Conservation (phyloP, 1,140 invertebrate genomes). For the Drosophila teissieri region DNA sequence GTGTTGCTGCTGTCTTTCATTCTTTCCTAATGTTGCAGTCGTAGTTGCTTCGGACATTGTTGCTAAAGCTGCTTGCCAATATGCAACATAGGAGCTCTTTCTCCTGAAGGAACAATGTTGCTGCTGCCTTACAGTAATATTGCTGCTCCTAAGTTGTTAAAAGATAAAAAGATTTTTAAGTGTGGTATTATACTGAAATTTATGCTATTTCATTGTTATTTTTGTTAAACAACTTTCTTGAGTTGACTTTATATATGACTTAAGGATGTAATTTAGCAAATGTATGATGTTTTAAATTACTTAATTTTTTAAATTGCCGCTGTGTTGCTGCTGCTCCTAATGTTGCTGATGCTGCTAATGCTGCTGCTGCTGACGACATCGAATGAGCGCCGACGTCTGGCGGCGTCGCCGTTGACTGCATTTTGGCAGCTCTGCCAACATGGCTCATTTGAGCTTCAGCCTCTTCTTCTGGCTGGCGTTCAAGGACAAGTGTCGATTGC, state of each 20-base stretch:
- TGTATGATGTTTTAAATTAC: neutral
- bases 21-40: neutral
- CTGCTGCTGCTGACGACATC: constrained; percentile 44
- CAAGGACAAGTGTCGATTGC: constrained; percentile 73
- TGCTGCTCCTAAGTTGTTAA: too few relatives aligned
- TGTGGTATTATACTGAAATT: too few relatives aligned
- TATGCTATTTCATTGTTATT: too few relatives aligned
- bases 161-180: too few relatives aligned
- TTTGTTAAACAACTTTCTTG: too few relatives aligned
- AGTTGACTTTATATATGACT: too few relatives aligned
- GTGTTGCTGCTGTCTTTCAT: neutral
- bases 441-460: constrained; percentile 31
- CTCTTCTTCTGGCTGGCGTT: constrained; percentile 58
- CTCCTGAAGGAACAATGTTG: neutral
- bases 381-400: constrained; percentile 53
- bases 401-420: constrained; percentile 68
- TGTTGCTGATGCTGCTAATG: neutral
- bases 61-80: neutral
- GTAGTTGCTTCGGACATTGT: neutral
- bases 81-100: neutral
- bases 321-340: neutral
- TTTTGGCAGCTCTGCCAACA: constrained; percentile 63
- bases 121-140: neutral
- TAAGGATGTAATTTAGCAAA: neutral
- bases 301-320: neutral